A percentile compares a stretch with the other conserved stretches of the same genome.
Evolutionary conservation across 2,888 invertebrate species (phyloP).

Genomic region (Papilio demoleus): DNA sequence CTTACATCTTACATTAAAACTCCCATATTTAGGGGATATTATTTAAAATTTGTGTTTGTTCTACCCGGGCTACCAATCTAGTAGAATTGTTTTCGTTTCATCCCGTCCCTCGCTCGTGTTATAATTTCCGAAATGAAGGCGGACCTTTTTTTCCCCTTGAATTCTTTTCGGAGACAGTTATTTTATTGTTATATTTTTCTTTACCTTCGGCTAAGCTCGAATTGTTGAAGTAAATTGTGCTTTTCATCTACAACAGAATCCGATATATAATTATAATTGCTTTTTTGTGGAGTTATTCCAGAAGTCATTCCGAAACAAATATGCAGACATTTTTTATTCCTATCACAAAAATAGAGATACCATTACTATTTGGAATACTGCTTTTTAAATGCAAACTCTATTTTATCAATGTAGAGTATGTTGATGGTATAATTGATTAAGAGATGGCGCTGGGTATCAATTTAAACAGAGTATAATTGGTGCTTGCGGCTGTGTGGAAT

Average conservation of each 20-base stretch:
- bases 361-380: too few relatives aligned
- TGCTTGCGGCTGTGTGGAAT: too few relatives aligned
- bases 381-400: too few relatives aligned
- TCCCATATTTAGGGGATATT: conserved; percentile 42
- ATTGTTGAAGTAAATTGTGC: conserved; percentile 33
- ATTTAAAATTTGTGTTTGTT: conserved; percentile 60
- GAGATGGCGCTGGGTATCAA: too few relatives aligned
- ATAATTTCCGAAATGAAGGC: conserved; percentile 49
- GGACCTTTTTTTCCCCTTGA: conserved; percentile 42
- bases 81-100: conserved; percentile 59
- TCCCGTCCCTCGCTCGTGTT: conserved; percentile 46
- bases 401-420: too few relatives aligned
- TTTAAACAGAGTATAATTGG: too few relatives aligned
- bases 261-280: conserved; percentile 10
- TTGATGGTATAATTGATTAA: too few relatives aligned
- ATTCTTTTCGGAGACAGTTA: conserved; percentile 40
- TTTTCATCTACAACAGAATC: conserved; percentile 21
- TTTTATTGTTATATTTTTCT: conserved; percentile 42
- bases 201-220: conserved; percentile 39
- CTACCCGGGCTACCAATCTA: conserved; percentile 60
- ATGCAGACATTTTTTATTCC: too few relatives aligned
- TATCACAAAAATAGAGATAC: too few relatives aligned
- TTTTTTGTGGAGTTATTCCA: conserved; percentile 3
- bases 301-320: too few relatives aligned
- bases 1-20: background rate